phyloP scores from a whole-genome alignment of 2,888 invertebrate species.

The Sinelater perroti region DNA sequence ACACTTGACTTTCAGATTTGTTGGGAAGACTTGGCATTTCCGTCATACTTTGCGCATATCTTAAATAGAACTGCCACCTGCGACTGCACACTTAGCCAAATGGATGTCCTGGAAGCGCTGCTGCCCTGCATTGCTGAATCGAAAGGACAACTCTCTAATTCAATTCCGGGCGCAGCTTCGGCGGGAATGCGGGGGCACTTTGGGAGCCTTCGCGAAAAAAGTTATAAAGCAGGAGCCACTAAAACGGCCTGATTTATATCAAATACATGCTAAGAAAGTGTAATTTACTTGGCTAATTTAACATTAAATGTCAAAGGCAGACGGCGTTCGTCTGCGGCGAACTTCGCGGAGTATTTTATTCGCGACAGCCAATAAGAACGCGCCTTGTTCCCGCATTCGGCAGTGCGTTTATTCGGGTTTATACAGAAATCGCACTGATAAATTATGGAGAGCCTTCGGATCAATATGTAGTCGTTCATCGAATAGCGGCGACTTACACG shows the following conservation, averaged over 20 bases:
- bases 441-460: constrained; percentile 42
- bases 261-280: constrained; percentile 55
- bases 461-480: constrained; percentile 37
- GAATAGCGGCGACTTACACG: constrained; percentile 25
- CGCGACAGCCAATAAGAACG: constrained; percentile 51
- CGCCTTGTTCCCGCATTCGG: constrained; percentile 44
- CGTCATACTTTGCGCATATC: constrained; percentile 45
- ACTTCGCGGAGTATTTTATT: constrained; percentile 54
- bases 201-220: constrained; percentile 32
- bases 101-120: constrained; percentile 14
- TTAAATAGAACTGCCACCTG: constrained; percentile 46
- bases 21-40: constrained; percentile 45
- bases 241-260: constrained; percentile 52
- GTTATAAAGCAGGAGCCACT: constrained; percentile 39
- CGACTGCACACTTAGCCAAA: constrained; percentile 31
- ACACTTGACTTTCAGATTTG: constrained; percentile 50
- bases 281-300: constrained; percentile 57
- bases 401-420: constrained; percentile 47
- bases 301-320: constrained; percentile 56
- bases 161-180: no score
- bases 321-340: constrained; percentile 53
- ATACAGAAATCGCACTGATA: constrained; percentile 46
- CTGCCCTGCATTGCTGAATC: background rate
- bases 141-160: no score
- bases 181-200: constrained; percentile 14